phyloP scores from a whole-genome alignment of 2,888 invertebrate species.

The Autographa gamma region DNA sequence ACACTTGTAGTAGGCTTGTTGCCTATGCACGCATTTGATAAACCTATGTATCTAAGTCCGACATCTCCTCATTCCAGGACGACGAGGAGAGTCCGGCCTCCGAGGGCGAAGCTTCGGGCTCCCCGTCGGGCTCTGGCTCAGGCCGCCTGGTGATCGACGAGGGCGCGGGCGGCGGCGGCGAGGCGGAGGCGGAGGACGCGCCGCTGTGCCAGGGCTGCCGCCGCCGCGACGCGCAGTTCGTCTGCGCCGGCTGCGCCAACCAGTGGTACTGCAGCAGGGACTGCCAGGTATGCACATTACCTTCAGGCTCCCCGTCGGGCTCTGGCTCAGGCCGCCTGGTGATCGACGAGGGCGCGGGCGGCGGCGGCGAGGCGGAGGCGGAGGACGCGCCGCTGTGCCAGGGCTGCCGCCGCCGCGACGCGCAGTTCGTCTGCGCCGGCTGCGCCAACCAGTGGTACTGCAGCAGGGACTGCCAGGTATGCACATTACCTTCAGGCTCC shows the following conservation, averaged over 20 bases:
- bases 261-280: constrained; percentile 98
- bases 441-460: constrained; percentile 98
- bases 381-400: constrained; percentile 94
- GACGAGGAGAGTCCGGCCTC: constrained; percentile 90
- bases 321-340: no score
- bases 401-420: constrained; percentile 94
- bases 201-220: constrained; percentile 95
- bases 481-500: no score
- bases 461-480: constrained; percentile 97
- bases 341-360: no score
- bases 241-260: constrained; percentile 96
- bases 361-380: no score
- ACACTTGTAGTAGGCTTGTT: no score
- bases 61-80: constrained; percentile 76
- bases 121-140: constrained; percentile 69
- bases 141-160: constrained; percentile 78
- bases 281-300: constrained; percentile 93
- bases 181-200: constrained; percentile 68
- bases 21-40: no score
- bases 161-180: constrained; percentile 76
- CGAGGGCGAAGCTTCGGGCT: constrained; percentile 81
- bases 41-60: not conserved
- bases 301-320: no score
- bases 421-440: constrained; percentile 96
- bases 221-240: constrained; percentile 94